These are phyloP conservation scores for Aurelia aurita complex sp. Pacific DNA, from an alignment of 30 jellyfish, hydroid and myxozoan species.

Conservation along the genomic window DNA sequence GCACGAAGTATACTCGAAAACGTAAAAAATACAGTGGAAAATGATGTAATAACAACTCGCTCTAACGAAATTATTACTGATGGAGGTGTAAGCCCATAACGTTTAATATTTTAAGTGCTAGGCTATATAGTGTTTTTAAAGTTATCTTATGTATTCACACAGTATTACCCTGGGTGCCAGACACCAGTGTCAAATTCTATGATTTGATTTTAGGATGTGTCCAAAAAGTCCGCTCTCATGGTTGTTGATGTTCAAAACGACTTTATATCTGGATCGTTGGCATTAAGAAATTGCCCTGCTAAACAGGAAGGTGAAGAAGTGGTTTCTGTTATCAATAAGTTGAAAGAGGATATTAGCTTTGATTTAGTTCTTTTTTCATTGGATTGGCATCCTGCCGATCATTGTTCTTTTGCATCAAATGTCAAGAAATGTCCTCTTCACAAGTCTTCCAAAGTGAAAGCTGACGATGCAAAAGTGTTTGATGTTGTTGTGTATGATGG, in stretches of 20 bases:
- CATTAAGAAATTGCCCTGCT: constrained; percentile 88
- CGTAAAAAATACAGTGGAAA: too few species aligned
- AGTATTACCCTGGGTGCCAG: too few species aligned
- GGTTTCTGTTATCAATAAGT: constrained; percentile 68
- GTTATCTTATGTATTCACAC: too few species aligned
- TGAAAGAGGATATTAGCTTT: constrained; percentile 42
- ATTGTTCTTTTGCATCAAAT: constrained; percentile 84
- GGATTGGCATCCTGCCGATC: constrained; percentile 98
- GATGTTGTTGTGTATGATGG: constrained; percentile 77
- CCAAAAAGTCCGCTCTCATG: constrained; percentile 61
- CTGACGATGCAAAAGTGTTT: constrained; percentile 62
- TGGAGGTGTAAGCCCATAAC: too few species aligned
- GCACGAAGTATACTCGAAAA: too few species aligned
- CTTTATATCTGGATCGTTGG: constrained; percentile 92
- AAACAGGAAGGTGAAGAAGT: constrained; percentile 96
- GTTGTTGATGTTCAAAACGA: constrained; percentile 97
- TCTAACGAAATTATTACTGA: too few species aligned
- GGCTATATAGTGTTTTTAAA: too few species aligned
- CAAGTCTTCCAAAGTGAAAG: constrained; percentile 37
- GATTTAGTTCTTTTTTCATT: constrained; percentile 63
- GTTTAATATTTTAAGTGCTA: too few species aligned
- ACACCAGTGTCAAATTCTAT: too few species aligned
- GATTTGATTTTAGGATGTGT: constrained; percentile 30
- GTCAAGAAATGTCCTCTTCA: constrained; percentile 79
- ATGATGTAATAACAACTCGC: too few species aligned